These are phyloP conservation scores for Saccopteryx bilineata DNA, from an alignment of 2,113 vertebrate genomes.

Conservation along the genomic window DNA sequence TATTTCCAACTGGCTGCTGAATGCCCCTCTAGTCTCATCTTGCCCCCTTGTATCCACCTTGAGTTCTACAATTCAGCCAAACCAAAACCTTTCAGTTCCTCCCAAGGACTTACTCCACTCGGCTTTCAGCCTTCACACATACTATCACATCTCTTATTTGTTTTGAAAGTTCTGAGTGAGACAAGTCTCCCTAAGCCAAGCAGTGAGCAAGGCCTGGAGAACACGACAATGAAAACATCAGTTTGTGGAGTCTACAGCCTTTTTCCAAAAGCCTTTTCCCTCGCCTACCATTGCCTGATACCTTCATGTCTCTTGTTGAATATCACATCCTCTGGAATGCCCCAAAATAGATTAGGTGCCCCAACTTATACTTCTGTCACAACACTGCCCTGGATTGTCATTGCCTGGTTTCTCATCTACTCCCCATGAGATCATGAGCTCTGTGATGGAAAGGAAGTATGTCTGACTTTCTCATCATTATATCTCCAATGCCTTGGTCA, in stretches of 20 bases:
- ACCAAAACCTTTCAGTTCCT: not conserved
- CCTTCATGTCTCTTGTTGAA: not conserved
- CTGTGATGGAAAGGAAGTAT: not conserved
- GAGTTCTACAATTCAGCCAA: not conserved
- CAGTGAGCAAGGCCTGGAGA: not conserved
- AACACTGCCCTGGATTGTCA: not conserved
- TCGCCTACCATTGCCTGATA: not conserved
- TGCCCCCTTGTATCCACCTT: not conserved
- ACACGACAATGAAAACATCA: not conserved
- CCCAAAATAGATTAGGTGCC: not conserved
- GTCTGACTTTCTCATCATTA: not conserved
- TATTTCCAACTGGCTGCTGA: not conserved
- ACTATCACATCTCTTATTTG: not conserved
- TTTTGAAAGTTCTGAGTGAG: not conserved
- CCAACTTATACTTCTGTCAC: not conserved
- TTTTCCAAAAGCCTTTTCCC: not conserved
- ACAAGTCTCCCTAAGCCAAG: not conserved
- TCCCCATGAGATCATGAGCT: not conserved
- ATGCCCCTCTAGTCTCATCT: not conserved
- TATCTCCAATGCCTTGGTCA: not conserved
- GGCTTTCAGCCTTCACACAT: not conserved
- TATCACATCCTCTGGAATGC: not conserved
- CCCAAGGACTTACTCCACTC: not conserved
- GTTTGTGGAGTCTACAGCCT: not conserved
- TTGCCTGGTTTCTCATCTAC: not conserved